Evolutionary conservation across 1,140 invertebrate species (phyloP).

Genomic region (Latrodectus geometricus): DNA sequence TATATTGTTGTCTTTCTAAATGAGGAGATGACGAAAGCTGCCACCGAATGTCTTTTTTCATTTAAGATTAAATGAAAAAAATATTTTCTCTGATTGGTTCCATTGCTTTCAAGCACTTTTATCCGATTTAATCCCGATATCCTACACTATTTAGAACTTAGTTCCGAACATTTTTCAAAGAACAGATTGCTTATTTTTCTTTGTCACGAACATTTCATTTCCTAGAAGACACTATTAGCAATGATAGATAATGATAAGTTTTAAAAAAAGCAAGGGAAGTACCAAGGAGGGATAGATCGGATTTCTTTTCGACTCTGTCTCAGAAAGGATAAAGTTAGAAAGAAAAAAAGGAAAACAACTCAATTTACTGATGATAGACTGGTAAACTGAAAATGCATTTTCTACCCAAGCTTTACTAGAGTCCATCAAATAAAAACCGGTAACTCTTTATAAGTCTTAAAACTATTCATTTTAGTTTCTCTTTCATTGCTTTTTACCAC

Average conservation of each 20-base stretch:
- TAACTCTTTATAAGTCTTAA: conserved; percentile 45
- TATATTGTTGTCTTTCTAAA: background rate
- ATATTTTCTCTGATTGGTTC: background rate
- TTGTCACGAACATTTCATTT: conserved; percentile 25
- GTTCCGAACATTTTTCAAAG: background rate
- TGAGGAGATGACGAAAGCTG: too few species aligned
- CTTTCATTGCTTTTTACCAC: background rate
- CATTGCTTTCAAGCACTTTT: background rate
- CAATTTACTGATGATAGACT: conserved; percentile 33
- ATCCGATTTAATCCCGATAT: background rate
- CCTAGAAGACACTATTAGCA: conserved; percentile 16
- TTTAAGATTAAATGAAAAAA: background rate
- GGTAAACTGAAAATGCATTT: background rate
- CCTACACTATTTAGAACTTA: background rate
- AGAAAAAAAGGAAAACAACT: conserved; percentile 13
- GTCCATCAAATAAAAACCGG: conserved; percentile 24
- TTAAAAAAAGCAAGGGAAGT: conserved; percentile 3
- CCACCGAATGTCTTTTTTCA: background rate
- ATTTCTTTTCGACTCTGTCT: conserved; percentile 17
- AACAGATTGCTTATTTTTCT: conserved; percentile 9
- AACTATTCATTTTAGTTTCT: conserved; percentile 28
- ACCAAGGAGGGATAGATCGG: conserved; percentile 9
- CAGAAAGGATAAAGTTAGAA: background rate
- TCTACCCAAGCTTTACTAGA: background rate
- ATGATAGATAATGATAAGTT: conserved; percentile 51